phyloP scores from a whole-genome alignment of 2,113 vertebrate species.

The Lates calcarifer region DNA sequence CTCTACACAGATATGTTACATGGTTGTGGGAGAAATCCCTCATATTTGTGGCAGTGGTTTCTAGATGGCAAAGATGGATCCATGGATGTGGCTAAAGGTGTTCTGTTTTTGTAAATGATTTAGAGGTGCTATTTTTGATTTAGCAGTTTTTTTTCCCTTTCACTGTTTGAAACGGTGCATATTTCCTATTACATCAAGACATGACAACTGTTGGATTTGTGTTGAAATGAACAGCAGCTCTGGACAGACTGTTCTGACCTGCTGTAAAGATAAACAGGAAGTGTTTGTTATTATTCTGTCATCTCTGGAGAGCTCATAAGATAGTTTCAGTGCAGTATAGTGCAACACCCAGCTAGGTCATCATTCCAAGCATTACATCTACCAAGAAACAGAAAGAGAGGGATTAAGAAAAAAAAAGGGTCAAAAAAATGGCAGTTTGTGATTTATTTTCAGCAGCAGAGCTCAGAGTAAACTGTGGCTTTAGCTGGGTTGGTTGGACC shows the following conservation, averaged over 20 bases:
- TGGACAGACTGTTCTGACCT: constrained; percentile 66
- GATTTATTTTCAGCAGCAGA: constrained; percentile 35
- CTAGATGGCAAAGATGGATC: too few species aligned
- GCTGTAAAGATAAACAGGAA: constrained; percentile 80
- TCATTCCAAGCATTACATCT: constrained; percentile 40
- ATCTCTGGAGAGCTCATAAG: constrained; percentile 56
- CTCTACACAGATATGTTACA: background rate
- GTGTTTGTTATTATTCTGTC: constrained; percentile 72
- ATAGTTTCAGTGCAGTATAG: constrained; percentile 34
- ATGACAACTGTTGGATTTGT: constrained; percentile 16
- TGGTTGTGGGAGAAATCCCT: background rate
- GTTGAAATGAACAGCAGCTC: constrained; percentile 48
- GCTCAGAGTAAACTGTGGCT: constrained; percentile 29
- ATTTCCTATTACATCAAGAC: background rate
- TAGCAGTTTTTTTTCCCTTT: background rate
- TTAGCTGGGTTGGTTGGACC: constrained; percentile 16
- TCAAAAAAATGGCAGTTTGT: constrained; percentile 1
- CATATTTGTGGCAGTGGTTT: background rate
- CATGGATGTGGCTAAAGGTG: background rate
- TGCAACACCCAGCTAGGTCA: constrained; percentile 37
- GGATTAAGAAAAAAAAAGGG: background rate
- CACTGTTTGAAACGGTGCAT: background rate
- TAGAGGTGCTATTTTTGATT: background rate
- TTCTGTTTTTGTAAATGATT: background rate
- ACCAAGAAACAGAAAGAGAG: constrained; percentile 15